A percentile compares a stretch with the other conserved stretches of the same genome.
phyloP scores from a whole-genome alignment of 1,140 invertebrate genomes.

The Drosophila nigromelanica region DNA sequence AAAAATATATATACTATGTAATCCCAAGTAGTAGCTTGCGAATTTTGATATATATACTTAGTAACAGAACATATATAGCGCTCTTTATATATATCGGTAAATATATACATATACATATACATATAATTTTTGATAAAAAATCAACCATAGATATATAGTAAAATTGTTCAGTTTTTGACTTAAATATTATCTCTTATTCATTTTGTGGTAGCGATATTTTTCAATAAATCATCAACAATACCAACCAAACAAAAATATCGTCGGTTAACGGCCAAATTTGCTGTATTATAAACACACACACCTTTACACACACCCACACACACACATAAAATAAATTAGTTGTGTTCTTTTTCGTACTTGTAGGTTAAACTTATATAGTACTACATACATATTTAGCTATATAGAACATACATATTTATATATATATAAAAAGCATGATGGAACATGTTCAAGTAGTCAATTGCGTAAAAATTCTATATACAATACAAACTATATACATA shows the following conservation, averaged over 20 bases:
- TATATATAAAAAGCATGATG: constrained; percentile 65
- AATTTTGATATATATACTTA: constrained; percentile 66
- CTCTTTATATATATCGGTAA: constrained; percentile 62
- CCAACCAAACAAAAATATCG: constrained; percentile 16
- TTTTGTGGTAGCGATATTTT: constrained; percentile 55
- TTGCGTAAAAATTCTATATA: constrained; percentile 57
- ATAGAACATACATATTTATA: constrained; percentile 44
- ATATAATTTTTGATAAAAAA: constrained; percentile 44
- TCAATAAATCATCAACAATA: constrained; percentile 32
- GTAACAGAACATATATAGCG: constrained; percentile 59
- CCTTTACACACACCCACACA: constrained; percentile 10
- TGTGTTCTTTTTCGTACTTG: constrained; percentile 47
- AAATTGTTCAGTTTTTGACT: constrained; percentile 48
- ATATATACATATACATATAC: constrained; percentile 47
- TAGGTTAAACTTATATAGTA: constrained; percentile 52
- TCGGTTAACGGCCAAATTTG: constrained; percentile 40
- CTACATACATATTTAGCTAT: constrained; percentile 43
- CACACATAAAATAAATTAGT: constrained; percentile 37
- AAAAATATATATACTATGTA: constrained; percentile 41
- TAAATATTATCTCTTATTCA: constrained; percentile 36
- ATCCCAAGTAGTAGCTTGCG: constrained; percentile 74
- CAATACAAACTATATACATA: constrained; percentile 31
- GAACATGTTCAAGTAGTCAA: constrained; percentile 76
- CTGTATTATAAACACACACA: constrained; percentile 55
- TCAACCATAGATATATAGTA: constrained; percentile 40